Percentiles rank a stretch among this genome's conserved stretches.
Conservation (phyloP, 2,888 invertebrate species). For the Drosophila birchii region DNA sequence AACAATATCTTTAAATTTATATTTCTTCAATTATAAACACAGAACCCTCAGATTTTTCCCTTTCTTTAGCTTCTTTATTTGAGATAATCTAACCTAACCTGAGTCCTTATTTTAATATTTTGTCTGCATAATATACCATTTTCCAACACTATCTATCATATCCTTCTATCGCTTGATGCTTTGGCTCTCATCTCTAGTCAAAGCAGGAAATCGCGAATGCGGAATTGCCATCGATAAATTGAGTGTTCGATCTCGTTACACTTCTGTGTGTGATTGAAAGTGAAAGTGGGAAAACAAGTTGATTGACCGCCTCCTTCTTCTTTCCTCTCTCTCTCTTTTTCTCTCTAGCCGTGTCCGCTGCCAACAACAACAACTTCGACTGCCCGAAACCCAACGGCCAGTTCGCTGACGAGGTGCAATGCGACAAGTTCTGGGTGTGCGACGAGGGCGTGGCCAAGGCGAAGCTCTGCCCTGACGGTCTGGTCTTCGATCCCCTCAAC, state of each 20-base stretch:
- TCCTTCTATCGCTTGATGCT: not conserved
- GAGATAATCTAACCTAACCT: too few species aligned
- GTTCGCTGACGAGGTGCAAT: conserved; percentile 91
- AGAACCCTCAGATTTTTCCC: too few species aligned
- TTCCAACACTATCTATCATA: not conserved
- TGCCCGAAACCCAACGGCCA: conserved; percentile 93
- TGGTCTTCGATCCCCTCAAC: conserved; percentile 94
- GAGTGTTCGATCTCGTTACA: conserved; percentile 47
- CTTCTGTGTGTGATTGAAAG: conserved; percentile 38
- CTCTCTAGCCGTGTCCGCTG: conserved; percentile 66
- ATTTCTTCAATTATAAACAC: not conserved
- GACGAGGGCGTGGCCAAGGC: conserved; percentile 89
- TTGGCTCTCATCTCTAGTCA: conserved; percentile 3
- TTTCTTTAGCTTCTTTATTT: not conserved
- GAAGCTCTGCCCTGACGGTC: conserved; percentile 94
- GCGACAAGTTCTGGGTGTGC: conserved; percentile 95
- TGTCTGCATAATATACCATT: not conserved
- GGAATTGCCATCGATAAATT: conserved; percentile 50
- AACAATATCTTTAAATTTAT: not conserved
- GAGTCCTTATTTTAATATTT: not conserved
- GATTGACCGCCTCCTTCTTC: conserved; percentile 45
- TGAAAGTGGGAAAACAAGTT: conserved; percentile 59
- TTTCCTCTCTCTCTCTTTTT: not conserved
- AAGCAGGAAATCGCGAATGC: conserved; percentile 47
- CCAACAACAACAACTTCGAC: conserved; percentile 86